Percentiles rank a stretch among this genome's conserved stretches.
Conservation (phyloP, 2,888 invertebrate genomes). For the Cataglyphis rosenhaueri region DNA sequence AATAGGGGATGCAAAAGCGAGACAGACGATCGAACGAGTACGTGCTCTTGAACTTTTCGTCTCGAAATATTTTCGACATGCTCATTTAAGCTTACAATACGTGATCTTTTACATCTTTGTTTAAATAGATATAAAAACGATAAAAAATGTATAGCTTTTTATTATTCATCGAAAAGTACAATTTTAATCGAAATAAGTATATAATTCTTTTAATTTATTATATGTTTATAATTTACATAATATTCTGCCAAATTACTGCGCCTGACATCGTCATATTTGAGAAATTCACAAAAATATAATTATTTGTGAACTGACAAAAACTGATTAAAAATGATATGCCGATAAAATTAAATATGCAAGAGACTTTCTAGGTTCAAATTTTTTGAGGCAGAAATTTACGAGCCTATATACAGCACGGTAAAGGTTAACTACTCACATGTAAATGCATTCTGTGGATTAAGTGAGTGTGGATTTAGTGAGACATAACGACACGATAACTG, state of each 20-base stretch:
- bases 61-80: not conserved
- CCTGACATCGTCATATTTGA: not conserved
- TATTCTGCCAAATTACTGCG: not conserved
- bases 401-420: slow-evolving; percentile 2
- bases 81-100: not conserved
- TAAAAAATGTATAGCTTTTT: not conserved
- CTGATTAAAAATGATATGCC: slow-evolving; percentile 17
- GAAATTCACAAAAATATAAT: slow-evolving; percentile 15
- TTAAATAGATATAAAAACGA: not conserved
- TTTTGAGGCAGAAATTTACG: slow-evolving; percentile 34
- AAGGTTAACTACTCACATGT: slow-evolving; percentile 64
- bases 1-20: slow-evolving; percentile 12
- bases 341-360: slow-evolving; percentile 22
- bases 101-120: not conserved
- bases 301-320: slow-evolving; percentile 13
- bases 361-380: slow-evolving; percentile 37
- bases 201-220: not conserved
- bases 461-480: not conserved
- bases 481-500: slow-evolving; percentile 28
- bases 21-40: not conserved
- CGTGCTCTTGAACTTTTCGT: not conserved
- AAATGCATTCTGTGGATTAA: slow-evolving; percentile 39
- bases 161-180: not conserved
- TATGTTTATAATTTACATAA: not conserved
- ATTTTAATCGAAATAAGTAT: not conserved